Percentiles rank a stretch among this genome's conserved stretches.
phyloP scores from a whole-genome alignment of 2,797 vertebrate genomes.

The Harpagifer antarcticus region DNA sequence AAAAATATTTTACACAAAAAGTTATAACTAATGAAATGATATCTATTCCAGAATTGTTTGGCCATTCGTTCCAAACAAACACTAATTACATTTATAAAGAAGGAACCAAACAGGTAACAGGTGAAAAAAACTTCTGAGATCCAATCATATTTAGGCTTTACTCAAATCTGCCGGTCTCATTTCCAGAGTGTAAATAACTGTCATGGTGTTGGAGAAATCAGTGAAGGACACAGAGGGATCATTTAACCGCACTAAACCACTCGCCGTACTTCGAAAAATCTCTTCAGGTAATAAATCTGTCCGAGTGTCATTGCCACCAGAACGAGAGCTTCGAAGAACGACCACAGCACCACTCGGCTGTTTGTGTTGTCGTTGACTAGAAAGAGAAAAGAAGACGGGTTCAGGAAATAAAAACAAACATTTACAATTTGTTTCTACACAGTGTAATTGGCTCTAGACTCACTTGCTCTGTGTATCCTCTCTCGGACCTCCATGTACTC shows the following conservation, averaged over 20 bases:
- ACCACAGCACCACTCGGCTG: slow-evolving; percentile 99
- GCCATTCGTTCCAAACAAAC: slow-evolving; percentile 53
- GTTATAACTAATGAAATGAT: slow-evolving; percentile 30
- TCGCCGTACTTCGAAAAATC: slow-evolving; percentile 99
- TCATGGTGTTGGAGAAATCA: slow-evolving; percentile 71
- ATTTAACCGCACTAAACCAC: slow-evolving; percentile 89
- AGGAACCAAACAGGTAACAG: slow-evolving; percentile 53
- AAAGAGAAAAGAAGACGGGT: background rate
- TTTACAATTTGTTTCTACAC: fast-evolving
- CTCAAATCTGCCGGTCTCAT: slow-evolving; percentile 70
- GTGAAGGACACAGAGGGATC: slow-evolving; percentile 66
- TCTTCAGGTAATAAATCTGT: slow-evolving; percentile 99
- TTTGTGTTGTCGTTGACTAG: slow-evolving; percentile 99
- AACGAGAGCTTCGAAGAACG: slow-evolving; percentile 98
- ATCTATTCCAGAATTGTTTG: slow-evolving; percentile 48
- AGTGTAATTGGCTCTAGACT: slow-evolving; percentile 44
- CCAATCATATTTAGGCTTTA: slow-evolving; percentile 63
- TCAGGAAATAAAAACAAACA: background rate
- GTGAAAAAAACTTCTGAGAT: slow-evolving; percentile 63
- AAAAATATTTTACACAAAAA: slow-evolving; percentile 30
- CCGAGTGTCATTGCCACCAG: slow-evolving; percentile 99
- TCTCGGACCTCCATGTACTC: slow-evolving; percentile 99
- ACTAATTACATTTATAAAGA: slow-evolving; percentile 56
- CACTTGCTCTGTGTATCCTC: slow-evolving; percentile 99
- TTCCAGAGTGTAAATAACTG: slow-evolving; percentile 71